phyloP scores from a whole-genome alignment of 2,113 vertebrate genomes.

The Lophura nycthemera region DNA sequence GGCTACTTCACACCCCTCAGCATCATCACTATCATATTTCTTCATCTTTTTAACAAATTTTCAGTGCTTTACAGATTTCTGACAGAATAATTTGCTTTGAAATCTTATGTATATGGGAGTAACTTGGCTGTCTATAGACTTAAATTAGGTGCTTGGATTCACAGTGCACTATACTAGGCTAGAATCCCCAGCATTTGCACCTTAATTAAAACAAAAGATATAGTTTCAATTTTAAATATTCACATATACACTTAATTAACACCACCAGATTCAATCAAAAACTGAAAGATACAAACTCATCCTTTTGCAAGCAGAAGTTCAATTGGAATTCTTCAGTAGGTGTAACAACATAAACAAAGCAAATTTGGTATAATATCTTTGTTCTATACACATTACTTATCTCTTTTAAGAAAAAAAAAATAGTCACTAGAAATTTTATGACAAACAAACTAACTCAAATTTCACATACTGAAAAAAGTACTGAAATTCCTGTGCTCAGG shows the following conservation, averaged over 20 bases:
- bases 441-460: neutral
- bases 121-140: neutral
- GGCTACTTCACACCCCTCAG: neutral
- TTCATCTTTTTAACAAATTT: neutral
- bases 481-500: neutral
- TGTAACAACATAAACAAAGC: neutral
- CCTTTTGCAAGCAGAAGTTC: constrained; percentile 3
- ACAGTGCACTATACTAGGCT: neutral
- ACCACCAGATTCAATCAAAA: neutral
- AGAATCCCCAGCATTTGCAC: neutral
- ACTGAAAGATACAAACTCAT: neutral
- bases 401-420: neutral
- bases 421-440: neutral
- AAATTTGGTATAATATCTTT: neutral
- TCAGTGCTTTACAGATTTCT: neutral
- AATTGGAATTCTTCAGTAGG: neutral
- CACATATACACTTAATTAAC: neutral
- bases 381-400: neutral
- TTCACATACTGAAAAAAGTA: neutral
- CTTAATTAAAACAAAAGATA: neutral
- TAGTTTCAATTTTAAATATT: neutral
- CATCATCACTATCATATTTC: neutral
- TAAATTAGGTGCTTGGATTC: neutral
- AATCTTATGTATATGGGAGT: neutral
- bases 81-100: neutral